Evolutionary conservation across 2,797 vertebrate species (phyloP).

Genomic region (Sphaeramia orbicularis): DNA sequence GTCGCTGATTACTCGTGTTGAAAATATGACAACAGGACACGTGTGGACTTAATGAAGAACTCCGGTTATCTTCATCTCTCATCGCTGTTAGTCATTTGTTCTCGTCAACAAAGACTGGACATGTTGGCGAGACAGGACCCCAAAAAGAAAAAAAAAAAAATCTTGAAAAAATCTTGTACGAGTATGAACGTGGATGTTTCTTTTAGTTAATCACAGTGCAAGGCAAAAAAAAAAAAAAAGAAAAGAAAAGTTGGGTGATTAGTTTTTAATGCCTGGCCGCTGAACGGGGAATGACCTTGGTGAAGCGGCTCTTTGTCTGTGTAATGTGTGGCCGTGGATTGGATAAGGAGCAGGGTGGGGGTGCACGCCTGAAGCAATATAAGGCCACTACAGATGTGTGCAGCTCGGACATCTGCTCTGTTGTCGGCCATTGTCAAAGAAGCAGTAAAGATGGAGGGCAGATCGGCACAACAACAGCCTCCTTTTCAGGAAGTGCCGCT

Average conservation of each 20-base stretch:
- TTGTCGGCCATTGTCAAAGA: constrained; percentile 79
- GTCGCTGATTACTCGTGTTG: constrained; percentile 30
- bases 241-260: constrained; percentile 12
- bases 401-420: constrained; percentile 77
- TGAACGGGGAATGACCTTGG: constrained; percentile 64
- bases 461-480: constrained; percentile 73
- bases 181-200: neutral
- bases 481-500: constrained; percentile 69
- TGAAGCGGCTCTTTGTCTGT: constrained; percentile 60
- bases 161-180: neutral
- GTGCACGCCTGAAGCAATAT: constrained; percentile 51
- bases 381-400: constrained; percentile 79
- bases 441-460: constrained; percentile 82
- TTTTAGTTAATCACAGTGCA: neutral
- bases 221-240: no score
- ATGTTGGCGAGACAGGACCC: no score
- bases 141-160: no score
- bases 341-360: constrained; percentile 5
- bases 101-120: neutral
- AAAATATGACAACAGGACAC: constrained; percentile 53
- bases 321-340: constrained; percentile 44
- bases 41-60: constrained; percentile 36
- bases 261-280: constrained; percentile 44
- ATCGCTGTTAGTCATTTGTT: constrained; percentile 9
- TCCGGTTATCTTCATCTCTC: constrained; percentile 12